Evolutionary conservation across 2,888 invertebrate genomes (phyloP).

Genomic region (Anodontia alba): DNA sequence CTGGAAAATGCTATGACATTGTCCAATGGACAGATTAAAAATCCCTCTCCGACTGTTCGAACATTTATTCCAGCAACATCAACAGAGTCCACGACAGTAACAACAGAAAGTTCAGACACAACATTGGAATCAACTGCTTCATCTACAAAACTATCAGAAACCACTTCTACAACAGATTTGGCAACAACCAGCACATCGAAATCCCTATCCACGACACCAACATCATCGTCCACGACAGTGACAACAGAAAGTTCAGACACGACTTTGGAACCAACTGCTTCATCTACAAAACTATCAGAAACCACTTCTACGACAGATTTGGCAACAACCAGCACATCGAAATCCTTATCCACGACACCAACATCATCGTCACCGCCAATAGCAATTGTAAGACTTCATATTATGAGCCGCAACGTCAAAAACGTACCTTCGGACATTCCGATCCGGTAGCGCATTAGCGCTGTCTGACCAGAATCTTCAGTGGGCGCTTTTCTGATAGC

Average conservation of each 20-base stretch:
- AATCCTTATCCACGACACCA: background rate
- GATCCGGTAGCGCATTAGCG: too few species aligned
- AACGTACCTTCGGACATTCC: too few species aligned
- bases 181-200: too few species aligned
- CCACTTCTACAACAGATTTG: background rate
- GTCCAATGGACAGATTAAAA: too few species aligned
- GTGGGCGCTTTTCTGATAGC: too few species aligned
- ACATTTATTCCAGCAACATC: background rate
- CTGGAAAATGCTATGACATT: background rate
- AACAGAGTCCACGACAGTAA: background rate
- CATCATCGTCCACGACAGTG: background rate
- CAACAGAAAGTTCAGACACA: background rate
- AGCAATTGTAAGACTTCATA: background rate
- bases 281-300: background rate
- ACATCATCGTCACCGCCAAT: background rate
- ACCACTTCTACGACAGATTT: background rate
- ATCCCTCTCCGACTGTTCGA: background rate
- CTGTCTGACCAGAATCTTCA: too few species aligned
- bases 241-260: background rate
- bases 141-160: background rate
- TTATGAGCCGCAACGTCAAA: too few species aligned
- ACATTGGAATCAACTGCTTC: background rate
- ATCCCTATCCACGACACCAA: background rate
- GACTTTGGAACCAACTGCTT: background rate
- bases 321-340: too few species aligned